phyloP scores from a whole-genome alignment of 1,140 invertebrate genomes.

The Formica exsecta region DNA sequence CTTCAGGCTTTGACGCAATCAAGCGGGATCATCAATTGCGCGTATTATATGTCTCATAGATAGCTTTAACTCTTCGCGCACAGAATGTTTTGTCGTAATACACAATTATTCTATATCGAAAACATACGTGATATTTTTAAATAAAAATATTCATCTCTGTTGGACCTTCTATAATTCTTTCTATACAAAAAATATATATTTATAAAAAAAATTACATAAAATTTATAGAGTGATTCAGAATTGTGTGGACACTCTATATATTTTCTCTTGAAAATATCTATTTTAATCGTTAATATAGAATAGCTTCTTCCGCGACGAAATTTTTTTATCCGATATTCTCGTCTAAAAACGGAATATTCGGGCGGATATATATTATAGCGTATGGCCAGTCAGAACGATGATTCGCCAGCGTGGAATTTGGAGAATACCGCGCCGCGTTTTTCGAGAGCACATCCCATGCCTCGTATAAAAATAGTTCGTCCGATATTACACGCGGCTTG shows the following conservation, averaged over 20 bases:
- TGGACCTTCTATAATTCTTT: neutral
- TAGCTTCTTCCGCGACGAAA: slow-evolving; percentile 16
- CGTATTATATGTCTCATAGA: slow-evolving; percentile 1
- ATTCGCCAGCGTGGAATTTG: slow-evolving; percentile 69
- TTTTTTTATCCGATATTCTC: slow-evolving; percentile 46
- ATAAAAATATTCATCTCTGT: neutral
- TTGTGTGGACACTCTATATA: too few species aligned
- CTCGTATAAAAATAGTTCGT: slow-evolving; percentile 64
- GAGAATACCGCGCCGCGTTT: slow-evolving; percentile 67
- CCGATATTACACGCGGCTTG: slow-evolving; percentile 68
- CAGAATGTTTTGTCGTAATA: slow-evolving; percentile 11
- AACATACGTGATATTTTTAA: neutral
- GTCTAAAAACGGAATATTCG: slow-evolving; percentile 46
- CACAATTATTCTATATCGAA: neutral
- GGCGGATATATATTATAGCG: slow-evolving; percentile 27
- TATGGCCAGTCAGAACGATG: slow-evolving; percentile 55
- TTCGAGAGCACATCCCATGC: slow-evolving; percentile 42
- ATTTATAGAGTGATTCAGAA: neutral
- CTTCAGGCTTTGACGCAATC: slow-evolving; percentile 59
- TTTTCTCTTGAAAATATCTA: neutral
- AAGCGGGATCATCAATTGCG: slow-evolving; percentile 5
- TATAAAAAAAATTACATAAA: neutral
- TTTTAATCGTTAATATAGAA: neutral
- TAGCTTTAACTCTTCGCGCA: neutral
- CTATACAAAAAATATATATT: too few species aligned